These are phyloP conservation scores for Pseudachorutes palmiensis DNA, from an alignment of 1,140 invertebrate genomes.

Conservation along the genomic window DNA sequence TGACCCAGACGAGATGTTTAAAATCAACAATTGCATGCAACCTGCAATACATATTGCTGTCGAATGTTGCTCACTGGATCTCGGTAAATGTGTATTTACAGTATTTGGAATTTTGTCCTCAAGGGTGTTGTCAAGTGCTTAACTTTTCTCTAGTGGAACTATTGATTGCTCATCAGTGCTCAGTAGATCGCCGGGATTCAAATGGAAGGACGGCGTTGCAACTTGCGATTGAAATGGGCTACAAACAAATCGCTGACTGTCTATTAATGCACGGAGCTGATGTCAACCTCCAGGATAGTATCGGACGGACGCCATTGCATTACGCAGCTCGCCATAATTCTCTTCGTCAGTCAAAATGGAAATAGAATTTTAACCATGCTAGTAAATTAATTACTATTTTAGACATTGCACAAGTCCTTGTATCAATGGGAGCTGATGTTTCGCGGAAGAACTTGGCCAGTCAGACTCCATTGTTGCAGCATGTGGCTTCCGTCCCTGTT, in stretches of 20 bases:
- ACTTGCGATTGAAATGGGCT: slow-evolving; percentile 32
- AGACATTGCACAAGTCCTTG: background rate
- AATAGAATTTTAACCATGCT: background rate
- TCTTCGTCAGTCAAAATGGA: slow-evolving; percentile 17
- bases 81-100: too few relatives aligned
- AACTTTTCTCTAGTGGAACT: slow-evolving; percentile 25
- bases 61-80: slow-evolving; percentile 20
- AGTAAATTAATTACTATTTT: background rate
- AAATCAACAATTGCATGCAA: slow-evolving; percentile 21
- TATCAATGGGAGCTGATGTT: background rate
- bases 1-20: slow-evolving; percentile 31
- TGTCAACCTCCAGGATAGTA: slow-evolving; percentile 27
- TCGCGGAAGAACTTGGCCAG: background rate
- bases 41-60: slow-evolving; percentile 32
- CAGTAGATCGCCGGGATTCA: slow-evolving; percentile 18
- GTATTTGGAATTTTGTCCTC: too few relatives aligned
- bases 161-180: slow-evolving; percentile 22
- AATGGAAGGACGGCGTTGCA: slow-evolving; percentile 27
- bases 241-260: slow-evolving; percentile 21
- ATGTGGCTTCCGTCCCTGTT: background rate
- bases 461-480: background rate
- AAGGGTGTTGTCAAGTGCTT: slow-evolving; percentile 2
- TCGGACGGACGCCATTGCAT: slow-evolving; percentile 26
- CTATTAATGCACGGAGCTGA: slow-evolving; percentile 30
- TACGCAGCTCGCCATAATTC: slow-evolving; percentile 25